Conservation (phyloP, 2,888 invertebrate genomes). For the Platycheirus albimanus region DNA sequence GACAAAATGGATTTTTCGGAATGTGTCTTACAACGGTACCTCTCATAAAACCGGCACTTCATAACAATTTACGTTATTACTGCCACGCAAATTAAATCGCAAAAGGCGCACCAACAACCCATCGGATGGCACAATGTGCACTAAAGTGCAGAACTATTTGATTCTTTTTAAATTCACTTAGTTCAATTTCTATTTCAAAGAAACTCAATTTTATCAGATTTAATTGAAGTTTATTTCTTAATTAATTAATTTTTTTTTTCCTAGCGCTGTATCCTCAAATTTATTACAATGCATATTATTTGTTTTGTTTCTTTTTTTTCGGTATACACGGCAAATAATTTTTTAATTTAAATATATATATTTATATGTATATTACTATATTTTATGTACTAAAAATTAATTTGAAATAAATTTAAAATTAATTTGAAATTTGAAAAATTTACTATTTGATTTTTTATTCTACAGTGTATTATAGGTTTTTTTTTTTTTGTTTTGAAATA, state of each 20-base stretch:
- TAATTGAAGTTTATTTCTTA: constrained; percentile 71
- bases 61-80: no score
- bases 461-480: constrained; percentile 1
- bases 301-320: constrained; percentile 6
- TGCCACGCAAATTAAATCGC: no score
- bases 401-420: constrained; percentile 36
- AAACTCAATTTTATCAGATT: no score
- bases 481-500: no score
- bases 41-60: no score
- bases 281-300: constrained; percentile 33
- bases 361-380: constrained; percentile 36
- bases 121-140: no score
- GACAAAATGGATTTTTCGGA: no score
- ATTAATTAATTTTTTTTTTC: constrained; percentile 30
- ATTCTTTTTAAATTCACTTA: no score
- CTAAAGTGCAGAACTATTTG: no score
- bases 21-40: no score
- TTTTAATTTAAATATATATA: constrained; percentile 34
- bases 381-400: constrained; percentile 60
- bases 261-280: constrained; percentile 49
- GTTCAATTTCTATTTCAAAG: no score
- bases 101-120: no score
- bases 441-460: constrained; percentile 34
- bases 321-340: constrained; percentile 53
- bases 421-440: constrained; percentile 34